Evolutionary conservation across 2,797 vertebrate genomes (phyloP).

Genomic region (Pseudochirops corinnae): DNA sequence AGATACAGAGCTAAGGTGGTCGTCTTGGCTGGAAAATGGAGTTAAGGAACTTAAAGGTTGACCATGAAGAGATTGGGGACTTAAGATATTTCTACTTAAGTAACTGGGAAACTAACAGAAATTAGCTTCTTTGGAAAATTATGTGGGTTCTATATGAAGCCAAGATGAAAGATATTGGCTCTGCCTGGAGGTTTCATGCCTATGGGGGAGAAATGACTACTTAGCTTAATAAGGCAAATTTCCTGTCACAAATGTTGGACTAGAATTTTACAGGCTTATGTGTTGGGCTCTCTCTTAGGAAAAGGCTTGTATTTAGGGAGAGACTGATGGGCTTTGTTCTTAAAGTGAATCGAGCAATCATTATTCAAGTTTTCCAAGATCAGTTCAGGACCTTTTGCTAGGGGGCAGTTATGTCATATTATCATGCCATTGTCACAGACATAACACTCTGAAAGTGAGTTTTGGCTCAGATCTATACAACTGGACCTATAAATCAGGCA

Average conservation of each 20-base stretch:
- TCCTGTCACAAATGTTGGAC: neutral
- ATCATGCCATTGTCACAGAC: neutral
- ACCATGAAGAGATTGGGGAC: neutral
- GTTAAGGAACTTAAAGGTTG: slow-evolving; percentile 1
- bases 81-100: neutral
- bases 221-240: neutral
- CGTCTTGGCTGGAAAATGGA: neutral
- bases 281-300: neutral
- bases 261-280: neutral
- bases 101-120: neutral
- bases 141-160: neutral
- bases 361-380: neutral
- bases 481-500: neutral
- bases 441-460: neutral
- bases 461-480: neutral
- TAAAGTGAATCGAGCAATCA: neutral
- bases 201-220: neutral
- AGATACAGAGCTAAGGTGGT: neutral
- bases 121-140: neutral
- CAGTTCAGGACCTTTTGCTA: neutral
- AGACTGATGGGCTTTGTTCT: neutral
- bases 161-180: slow-evolving; percentile 26
- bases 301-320: neutral
- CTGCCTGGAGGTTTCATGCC: neutral
- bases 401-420: neutral